Percentiles rank a stretch among this genome's conserved stretches.
Evolutionary conservation across 2,888 invertebrate species (phyloP).

Genomic region (Drosophila nigricruria): DNA sequence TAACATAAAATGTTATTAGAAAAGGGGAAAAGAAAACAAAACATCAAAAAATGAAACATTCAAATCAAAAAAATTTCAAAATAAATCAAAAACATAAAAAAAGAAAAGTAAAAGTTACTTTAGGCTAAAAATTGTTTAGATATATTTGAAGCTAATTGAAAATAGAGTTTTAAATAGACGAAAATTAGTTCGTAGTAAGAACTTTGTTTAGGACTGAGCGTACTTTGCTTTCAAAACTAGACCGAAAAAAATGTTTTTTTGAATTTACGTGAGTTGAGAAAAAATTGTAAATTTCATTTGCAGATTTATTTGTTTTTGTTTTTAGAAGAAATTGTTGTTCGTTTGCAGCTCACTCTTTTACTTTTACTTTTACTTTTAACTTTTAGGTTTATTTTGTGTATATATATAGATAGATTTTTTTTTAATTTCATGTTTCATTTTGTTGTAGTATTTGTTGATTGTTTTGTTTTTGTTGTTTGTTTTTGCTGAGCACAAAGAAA

Average conservation of each 20-base stretch:
- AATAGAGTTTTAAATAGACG: slow-evolving; percentile 53
- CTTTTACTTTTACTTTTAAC: slow-evolving; percentile 34
- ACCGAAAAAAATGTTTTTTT: slow-evolving; percentile 44
- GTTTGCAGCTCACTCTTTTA: slow-evolving; percentile 40
- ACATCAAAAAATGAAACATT: slow-evolving; percentile 28
- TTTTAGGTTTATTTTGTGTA: slow-evolving; percentile 46
- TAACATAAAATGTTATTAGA: slow-evolving; percentile 42
- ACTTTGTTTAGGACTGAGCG: slow-evolving; percentile 52
- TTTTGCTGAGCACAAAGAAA: slow-evolving; percentile 77
- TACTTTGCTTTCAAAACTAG: slow-evolving; percentile 61
- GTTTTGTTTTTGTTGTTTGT: slow-evolving; percentile 22
- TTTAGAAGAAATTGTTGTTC: slow-evolving; percentile 30
- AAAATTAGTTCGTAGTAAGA: slow-evolving; percentile 55
- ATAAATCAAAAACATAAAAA: slow-evolving; percentile 37
- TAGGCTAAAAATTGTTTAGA: slow-evolving; percentile 32
- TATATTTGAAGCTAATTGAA: slow-evolving; percentile 52
- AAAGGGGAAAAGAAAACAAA: slow-evolving; percentile 12
- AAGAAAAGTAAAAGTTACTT: slow-evolving; percentile 40
- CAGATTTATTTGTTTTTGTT: neutral
- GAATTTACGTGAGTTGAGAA: slow-evolving; percentile 28
- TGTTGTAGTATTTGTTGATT: slow-evolving; percentile 36
- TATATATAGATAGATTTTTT: slow-evolving; percentile 19
- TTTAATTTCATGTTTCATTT: slow-evolving; percentile 27
- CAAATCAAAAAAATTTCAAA: slow-evolving; percentile 33
- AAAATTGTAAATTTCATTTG: slow-evolving; percentile 19